Base-by-base conservation (phyloP, 1,140 invertebrate species). In the Artemia franciscana region DNA sequence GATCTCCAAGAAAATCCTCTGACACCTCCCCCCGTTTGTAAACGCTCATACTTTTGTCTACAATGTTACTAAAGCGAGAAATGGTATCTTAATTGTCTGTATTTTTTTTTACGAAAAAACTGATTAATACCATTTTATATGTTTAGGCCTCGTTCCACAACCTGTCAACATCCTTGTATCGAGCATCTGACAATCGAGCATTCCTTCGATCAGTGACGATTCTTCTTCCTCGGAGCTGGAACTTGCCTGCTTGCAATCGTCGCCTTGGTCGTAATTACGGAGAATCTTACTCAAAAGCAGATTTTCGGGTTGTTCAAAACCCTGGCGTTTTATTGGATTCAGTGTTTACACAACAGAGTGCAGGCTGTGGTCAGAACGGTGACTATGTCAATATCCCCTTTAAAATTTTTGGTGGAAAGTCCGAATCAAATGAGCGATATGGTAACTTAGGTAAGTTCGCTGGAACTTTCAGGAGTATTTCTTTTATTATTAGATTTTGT, bases 281-380 rank as follows among this genome's bases (percentile, higher is more conserved):
- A 18, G 75, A 77, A 67, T 65, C 61, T n/a, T 65, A 65, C 23
- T 64, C 66, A 21, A 60, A 67, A 21, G 69, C 76, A 15, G 75
- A 80, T 66, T 69, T 81, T n/a, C 71, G 72, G n/a, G 68, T 81
- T 1, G 61, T 26, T n/a, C 67, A 70, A 3, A 69, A 74, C 5
- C 78, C 78, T 66, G 76, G 76, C 0, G 71, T 76, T 4, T 74
- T 77, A 65, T 77, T 77, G 4, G 71, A 76, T 60, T 64, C 67
- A 2, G 70, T 74, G 4, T 82, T 76, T 75, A 80, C 79, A 1
- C 77, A 80, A 66, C 80, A 82, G 69, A 76, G 77, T 5, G 65
- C 73, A 5, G 76, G 78, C 0, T 82, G 80, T 65, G 79, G 78
- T 4, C 70, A 75, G 64, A 71, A 71, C 3, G 80, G 80, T 2